Evolutionary conservation across 2,113 vertebrate species (phyloP).

Genomic region (Bos taurus): ARS-UCD2.0 NC_037336.1:102938501-102939000

Average conservation of each 20-base stretch:
- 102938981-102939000: not conserved
- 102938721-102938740: not conserved
- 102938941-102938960: not conserved
- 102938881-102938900: not conserved
- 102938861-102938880: rapidly evolving
- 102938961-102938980: rapidly evolving
- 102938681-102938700: not conserved
- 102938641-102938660: not conserved
- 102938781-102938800: rapidly evolving
- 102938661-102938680: not conserved
- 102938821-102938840: too few relatives aligned
- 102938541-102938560: rapidly evolving
- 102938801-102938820: rapidly evolving
- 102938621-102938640: too few relatives aligned
- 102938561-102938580: rapidly evolving
- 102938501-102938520: rapidly evolving
- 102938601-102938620: not conserved
- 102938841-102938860: rapidly evolving
- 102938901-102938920: not conserved
- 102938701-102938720: not conserved
- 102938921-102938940: not conserved
- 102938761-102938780: not conserved
- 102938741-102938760: not conserved
- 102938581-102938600: rapidly evolving
- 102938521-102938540: not conserved